Evolutionary conservation across 23 tunicate genomes (phyloP).

Genomic region (Corella eumyota): DNA sequence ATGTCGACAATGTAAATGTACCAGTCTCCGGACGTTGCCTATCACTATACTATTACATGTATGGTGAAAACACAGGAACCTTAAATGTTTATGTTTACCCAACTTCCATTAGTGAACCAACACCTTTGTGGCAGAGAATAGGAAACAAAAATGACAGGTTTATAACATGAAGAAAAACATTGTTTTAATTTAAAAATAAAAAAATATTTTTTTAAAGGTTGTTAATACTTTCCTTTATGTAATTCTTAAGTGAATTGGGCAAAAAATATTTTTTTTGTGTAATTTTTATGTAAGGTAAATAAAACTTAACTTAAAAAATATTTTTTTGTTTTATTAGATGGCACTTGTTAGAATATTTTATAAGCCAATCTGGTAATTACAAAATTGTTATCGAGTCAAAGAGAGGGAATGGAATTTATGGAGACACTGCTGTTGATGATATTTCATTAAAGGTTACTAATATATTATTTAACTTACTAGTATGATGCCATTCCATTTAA

Average conservation of each 20-base stretch:
- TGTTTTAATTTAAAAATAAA: no score
- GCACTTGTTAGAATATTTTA: constrained; percentile 6
- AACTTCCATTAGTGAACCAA: not conserved
- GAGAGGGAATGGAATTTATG: constrained; percentile 61
- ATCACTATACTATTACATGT: constrained; percentile 72
- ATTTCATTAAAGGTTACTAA: constrained; percentile 30
- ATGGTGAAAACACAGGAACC: constrained; percentile 69
- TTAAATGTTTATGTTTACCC: constrained; percentile 29
- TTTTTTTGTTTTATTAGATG: not conserved
- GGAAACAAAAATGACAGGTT: constrained; percentile 32
- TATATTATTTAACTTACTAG: not conserved
- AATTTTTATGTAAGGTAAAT: no score
- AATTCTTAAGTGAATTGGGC: not conserved
- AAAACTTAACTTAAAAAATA: not conserved
- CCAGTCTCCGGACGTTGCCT: constrained; percentile 57
- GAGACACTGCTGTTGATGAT: constrained; percentile 93
- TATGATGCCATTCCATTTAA: no score
- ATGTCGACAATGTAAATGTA: constrained; percentile 35
- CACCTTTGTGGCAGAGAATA: constrained; percentile 11
- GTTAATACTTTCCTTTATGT: not conserved
- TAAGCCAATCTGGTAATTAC: constrained; percentile 34
- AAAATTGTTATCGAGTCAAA: constrained; percentile 41
- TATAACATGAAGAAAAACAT: not conserved
- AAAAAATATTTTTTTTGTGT: no score
- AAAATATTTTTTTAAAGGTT: not conserved